Evolutionary conservation across 2,888 invertebrate genomes (phyloP).

Genomic region (Campaea margaritaria): DNA sequence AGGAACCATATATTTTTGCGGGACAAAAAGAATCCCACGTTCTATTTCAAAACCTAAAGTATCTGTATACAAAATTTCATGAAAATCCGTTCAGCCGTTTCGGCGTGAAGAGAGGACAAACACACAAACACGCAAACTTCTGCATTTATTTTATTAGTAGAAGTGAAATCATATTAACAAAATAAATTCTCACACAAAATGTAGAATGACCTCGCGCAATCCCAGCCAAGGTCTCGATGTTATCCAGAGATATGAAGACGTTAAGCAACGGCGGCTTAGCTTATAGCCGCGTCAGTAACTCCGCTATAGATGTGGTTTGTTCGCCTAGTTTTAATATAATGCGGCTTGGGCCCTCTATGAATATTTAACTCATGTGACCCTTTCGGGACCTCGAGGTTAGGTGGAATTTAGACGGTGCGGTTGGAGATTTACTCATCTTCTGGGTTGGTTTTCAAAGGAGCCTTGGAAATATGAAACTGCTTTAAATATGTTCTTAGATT

Average conservation of each 20-base stretch:
- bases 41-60: no score
- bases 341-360: slow-evolving; percentile 48
- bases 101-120: no score
- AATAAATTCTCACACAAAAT: background rate
- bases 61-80: no score
- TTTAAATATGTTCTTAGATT: no score
- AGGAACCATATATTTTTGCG: no score
- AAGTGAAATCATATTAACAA: background rate
- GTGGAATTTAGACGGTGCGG: slow-evolving; percentile 17
- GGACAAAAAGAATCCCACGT: no score
- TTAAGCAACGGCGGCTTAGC: slow-evolving; percentile 15
- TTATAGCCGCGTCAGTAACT: slow-evolving; percentile 26
- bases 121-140: no score
- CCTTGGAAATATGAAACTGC: no score
- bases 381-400: slow-evolving; percentile 23
- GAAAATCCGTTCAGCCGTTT: no score
- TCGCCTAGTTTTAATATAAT: slow-evolving; percentile 48
- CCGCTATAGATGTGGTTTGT: slow-evolving; percentile 29
- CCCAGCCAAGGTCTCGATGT: background rate
- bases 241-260: slow-evolving; percentile 13
- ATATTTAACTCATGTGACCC: slow-evolving; percentile 52
- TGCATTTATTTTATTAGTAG: no score
- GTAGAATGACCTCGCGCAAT: background rate
- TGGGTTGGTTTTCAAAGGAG: background rate
- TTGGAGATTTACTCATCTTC: slow-evolving; percentile 4